A percentile compares a stretch with the other conserved stretches of the same genome.
Conservation (phyloP, 2,888 invertebrate genomes). For the Resseliella maxima region DNA sequence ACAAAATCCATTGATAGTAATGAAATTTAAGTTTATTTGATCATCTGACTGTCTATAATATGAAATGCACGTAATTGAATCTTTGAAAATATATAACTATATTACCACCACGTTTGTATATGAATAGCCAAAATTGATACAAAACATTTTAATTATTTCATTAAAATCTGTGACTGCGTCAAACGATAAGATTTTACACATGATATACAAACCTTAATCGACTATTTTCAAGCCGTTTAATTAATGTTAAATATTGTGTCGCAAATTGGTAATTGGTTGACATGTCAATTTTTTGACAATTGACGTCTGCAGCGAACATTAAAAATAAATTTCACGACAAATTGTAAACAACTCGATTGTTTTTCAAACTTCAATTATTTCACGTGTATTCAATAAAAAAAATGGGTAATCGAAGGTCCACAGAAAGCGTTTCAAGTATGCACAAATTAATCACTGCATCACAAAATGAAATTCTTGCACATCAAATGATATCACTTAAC, state of each 20-base stretch:
- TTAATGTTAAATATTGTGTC: slow-evolving; percentile 21
- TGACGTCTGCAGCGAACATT: not conserved
- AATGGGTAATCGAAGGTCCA: not conserved
- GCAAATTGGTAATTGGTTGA: slow-evolving; percentile 44
- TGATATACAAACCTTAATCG: not conserved
- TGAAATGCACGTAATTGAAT: too few species aligned
- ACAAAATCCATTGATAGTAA: too few species aligned
- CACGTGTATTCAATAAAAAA: not conserved
- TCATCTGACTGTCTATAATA: too few species aligned
- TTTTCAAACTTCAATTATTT: not conserved
- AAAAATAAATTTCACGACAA: not conserved
- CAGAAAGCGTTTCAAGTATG: slow-evolving; percentile 10
- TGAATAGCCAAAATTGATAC: too few species aligned
- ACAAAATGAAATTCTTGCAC: not conserved
- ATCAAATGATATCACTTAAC: slow-evolving; percentile 32
- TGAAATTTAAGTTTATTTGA: too few species aligned
- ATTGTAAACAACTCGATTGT: not conserved
- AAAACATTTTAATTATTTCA: not conserved
- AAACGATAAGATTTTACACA: not conserved
- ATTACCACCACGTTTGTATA: too few species aligned
- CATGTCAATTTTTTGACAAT: not conserved
- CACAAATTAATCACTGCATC: not conserved
- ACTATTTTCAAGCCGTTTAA: slow-evolving; percentile 10
- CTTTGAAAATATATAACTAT: too few species aligned
- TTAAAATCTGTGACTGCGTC: not conserved